Base-by-base conservation (phyloP, 2,888 invertebrate genomes). In the Pachydiplax longipennis region DNA sequence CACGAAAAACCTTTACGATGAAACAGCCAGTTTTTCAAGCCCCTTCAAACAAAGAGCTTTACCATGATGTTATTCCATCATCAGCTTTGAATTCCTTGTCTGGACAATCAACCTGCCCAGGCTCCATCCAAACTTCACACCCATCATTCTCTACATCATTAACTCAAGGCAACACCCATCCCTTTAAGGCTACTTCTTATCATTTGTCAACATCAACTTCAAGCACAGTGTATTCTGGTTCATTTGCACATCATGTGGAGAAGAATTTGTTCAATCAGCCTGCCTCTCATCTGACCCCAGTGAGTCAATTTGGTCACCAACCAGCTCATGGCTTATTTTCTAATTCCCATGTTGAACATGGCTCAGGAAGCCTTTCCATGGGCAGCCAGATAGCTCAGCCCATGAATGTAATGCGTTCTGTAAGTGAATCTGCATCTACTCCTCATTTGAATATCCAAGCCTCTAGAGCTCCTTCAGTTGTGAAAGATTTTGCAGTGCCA, bases 1-100 rank as follows among this genome's bases (percentile, higher is more conserved):
- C 87, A 87, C 6, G 61, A 35, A 87, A 87, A 35, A 58, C 87
- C n/a, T 87, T 87, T 5, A 37, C 87, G 35, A n/a, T 87, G 65
- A 87, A n/a, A 87, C 61, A 35, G 12, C 58, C 58, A 31, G 37
- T 37, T 73, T 12, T 87, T 61, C 37, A 87, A 61, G 13, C 37
- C 3, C 37, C n/a, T 53, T 5, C 87, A n/a, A 65, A n/a, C 10
- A 13, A 87, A 87, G 87, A 87, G 8, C n/a, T 25, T 0, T n/a
- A 22, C 8, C 37, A 37, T 22, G 61, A 87, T n/a, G 37, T 37
- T n/a, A 83, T 31, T 35, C 61, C 61, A 12, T 15, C 48, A 8
- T 12, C 83, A 35, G 10, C 58, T 35, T 87, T 13, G n/a, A 37
- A 12, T 61, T 87, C 87, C 53, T 87, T 53, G 22, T 37, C 37